Percentiles rank a stretch among this genome's conserved stretches.
Conservation (phyloP, 2,888 invertebrate species). For the Formica aserva region DNA sequence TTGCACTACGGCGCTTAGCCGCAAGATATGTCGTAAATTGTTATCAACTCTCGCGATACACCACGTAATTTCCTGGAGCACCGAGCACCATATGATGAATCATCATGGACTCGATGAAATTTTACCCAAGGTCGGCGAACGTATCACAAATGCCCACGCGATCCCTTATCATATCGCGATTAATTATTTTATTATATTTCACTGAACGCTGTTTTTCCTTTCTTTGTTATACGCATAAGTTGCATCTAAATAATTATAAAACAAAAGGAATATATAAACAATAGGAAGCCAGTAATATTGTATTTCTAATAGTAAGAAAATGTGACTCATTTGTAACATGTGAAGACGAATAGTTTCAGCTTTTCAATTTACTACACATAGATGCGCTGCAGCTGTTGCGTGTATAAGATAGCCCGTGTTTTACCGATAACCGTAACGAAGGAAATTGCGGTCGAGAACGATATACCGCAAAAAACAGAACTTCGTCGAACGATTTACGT, state of each 20-base stretch:
- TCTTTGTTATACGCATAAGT: background rate
- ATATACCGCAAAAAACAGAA: background rate
- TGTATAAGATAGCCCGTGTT: conserved; percentile 10
- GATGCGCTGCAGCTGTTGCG: conserved; percentile 15
- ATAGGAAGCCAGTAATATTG: background rate
- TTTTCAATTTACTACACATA: background rate
- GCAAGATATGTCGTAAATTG: conserved; percentile 43
- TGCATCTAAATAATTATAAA: background rate
- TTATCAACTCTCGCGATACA: conserved; percentile 61
- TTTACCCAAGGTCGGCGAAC: conserved; percentile 54
- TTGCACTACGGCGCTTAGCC: conserved; percentile 12
- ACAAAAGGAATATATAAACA: background rate
- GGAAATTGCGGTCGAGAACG: conserved; percentile 25
- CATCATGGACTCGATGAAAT: conserved; percentile 51
- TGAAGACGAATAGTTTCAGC: background rate
- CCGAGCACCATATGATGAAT: conserved; percentile 57
- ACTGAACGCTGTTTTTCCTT: background rate
- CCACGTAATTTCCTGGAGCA: conserved; percentile 63
- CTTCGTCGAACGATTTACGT: background rate
- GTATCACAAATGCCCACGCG: conserved; percentile 23
- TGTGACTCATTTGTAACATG: conserved; percentile 6
- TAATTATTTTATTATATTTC: conserved; percentile 8
- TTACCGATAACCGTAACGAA: conserved; percentile 27
- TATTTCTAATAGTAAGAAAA: conserved; percentile 4
- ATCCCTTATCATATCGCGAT: background rate